Base-by-base conservation (phyloP, 2,797 vertebrate genomes). In the Discoglossus pictus region DNA sequence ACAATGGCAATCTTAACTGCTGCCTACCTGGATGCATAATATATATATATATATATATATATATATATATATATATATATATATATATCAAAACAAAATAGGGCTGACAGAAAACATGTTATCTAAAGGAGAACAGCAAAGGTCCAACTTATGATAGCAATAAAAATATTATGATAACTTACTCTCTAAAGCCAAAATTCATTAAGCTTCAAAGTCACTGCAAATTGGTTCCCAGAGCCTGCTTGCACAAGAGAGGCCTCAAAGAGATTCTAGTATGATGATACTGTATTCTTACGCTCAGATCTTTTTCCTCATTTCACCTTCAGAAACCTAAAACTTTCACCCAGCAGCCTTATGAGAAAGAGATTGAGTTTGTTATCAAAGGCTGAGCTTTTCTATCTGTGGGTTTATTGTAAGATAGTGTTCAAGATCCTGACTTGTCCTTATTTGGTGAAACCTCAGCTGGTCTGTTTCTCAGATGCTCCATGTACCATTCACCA, bases 361-460 rank as follows among this genome's bases (percentile, higher is more conserved):
- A 48, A 2, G 35, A 59, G 42, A 18, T 59, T n/a, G n/a, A n/a
- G n/a, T n/a, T 31, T 50, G 46, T n/a, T 52, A 60, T 68, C 55
- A 68, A 36, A 42, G 53, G 16, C 15, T 48, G 54, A 35, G 54
- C 17, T 51, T 48, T 38, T 42, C 44, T 21, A 40, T 38, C 34
- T n/a, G n/a, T 43, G 15, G 15, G 35, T 25, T 15, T 38, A 52
- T 60, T 47, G 46, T 61, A 18, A 43, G 42, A 60, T 53, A 31
- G 25, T 51, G 21, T 46, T 44, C 18, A 52, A 44, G 10, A 60
- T 18, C 43, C 16, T 51, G 40, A 17, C 36, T 51, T 59, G 39
- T 59, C 59, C 27, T 55, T 68, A 52, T 68, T 60, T 68, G 65
- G 55, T 60, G 42, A 68, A 68, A 60, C 27, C 8, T 46, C 25